Evolutionary conservation across 1,140 invertebrate genomes (phyloP).

Genomic region (Nymphalis io): DNA sequence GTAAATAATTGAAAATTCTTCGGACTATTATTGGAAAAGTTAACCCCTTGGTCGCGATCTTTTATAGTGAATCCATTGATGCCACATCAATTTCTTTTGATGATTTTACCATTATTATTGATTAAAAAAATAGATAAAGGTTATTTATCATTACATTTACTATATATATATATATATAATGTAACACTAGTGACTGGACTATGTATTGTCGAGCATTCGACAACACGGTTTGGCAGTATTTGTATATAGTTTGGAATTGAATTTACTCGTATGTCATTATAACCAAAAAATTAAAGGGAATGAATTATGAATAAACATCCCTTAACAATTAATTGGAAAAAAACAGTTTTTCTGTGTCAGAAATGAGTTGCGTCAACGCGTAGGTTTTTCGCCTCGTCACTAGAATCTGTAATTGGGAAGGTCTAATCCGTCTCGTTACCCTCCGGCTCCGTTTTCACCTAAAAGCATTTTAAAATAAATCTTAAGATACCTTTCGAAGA

Average conservation of each 20-base stretch:
- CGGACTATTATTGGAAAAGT: constrained; percentile 31
- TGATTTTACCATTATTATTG: constrained; percentile 12
- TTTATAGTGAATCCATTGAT: constrained; percentile 22
- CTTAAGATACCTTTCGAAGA: constrained; percentile 21
- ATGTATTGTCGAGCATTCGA: too few species aligned
- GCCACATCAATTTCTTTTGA: constrained; percentile 28
- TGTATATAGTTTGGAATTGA: too few species aligned
- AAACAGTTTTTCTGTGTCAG: neutral
- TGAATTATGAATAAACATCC: neutral
- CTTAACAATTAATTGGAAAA: too few species aligned
- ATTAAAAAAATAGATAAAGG: constrained; percentile 7
- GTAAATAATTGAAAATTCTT: constrained; percentile 40
- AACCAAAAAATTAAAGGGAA: neutral
- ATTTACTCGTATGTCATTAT: too few species aligned
- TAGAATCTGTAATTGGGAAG: constrained; percentile 31
- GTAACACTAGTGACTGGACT: too few species aligned
- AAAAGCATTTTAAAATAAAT: constrained; percentile 21
- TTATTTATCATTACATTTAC: neutral
- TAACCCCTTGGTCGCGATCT: constrained; percentile 24
- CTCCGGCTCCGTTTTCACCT: constrained; percentile 3
- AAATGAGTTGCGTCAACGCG: constrained; percentile 13
- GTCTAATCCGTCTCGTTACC: constrained; percentile 27
- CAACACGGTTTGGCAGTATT: too few species aligned
- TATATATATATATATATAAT: too few species aligned
- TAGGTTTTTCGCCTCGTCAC: constrained; percentile 26